phyloP scores from a whole-genome alignment of 2,888 invertebrate species.

The Drosophila bunnanda region DNA sequence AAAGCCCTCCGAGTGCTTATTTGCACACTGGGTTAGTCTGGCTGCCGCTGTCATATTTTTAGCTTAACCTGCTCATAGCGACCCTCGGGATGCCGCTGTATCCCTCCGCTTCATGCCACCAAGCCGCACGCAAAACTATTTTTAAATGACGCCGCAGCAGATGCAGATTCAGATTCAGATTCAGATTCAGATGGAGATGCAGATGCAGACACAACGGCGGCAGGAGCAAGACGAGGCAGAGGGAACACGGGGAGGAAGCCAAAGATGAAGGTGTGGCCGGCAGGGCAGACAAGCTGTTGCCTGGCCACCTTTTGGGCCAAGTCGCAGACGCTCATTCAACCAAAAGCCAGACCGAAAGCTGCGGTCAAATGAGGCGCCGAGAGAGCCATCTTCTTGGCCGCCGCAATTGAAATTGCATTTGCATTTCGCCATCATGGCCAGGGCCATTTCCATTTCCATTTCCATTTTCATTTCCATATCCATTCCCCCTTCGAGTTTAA shows the following conservation, averaged over 20 bases:
- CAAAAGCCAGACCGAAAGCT: conserved; percentile 30
- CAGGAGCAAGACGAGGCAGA: neutral
- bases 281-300: conserved; percentile 40
- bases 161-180: conserved; percentile 12
- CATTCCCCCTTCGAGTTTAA: conserved; percentile 63
- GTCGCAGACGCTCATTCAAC: neutral
- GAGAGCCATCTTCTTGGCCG: conserved; percentile 26
- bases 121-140: conserved; percentile 63
- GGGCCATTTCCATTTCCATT: conserved; percentile 14
- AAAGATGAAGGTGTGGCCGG: neutral
- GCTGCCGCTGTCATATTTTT: conserved; percentile 62
- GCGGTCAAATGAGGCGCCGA: conserved; percentile 44
- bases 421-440: conserved; percentile 18
- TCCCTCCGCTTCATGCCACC: neutral
- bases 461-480: conserved; percentile 27
- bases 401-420: conserved; percentile 66
- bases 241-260: neutral
- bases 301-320: conserved; percentile 4
- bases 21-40: conserved; percentile 22
- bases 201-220: conserved; percentile 66
- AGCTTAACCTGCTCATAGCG: conserved; percentile 43
- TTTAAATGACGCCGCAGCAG: conserved; percentile 64
- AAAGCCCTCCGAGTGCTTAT: conserved; percentile 3
- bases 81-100: conserved; percentile 10
- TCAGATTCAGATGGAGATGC: conserved; percentile 47